These are phyloP conservation scores for Antheraea mylitta DNA, from an alignment of 1,140 invertebrate species.

Conservation along the genomic window DNA sequence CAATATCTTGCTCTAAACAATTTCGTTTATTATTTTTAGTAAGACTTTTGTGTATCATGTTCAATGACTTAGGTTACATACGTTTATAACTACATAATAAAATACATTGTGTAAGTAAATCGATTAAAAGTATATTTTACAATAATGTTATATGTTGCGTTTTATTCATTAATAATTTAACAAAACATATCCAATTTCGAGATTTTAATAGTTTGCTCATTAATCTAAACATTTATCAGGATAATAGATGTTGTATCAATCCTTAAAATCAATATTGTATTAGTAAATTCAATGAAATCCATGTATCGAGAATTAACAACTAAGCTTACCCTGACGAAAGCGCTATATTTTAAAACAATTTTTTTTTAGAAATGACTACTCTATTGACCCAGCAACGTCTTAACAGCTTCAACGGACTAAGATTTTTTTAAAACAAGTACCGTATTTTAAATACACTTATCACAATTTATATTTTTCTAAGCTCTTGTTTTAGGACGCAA, in stretches of 20 bases:
- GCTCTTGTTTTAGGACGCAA: neutral
- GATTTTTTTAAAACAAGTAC: slow-evolving; percentile 26
- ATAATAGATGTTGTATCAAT: neutral
- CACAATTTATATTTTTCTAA: neutral
- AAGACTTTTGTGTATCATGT: too few relatives aligned
- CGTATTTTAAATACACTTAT: slow-evolving; percentile 8
- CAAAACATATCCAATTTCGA: neutral
- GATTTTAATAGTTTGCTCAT: neutral
- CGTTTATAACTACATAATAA: neutral
- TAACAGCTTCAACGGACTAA: too few relatives aligned
- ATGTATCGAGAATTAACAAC: slow-evolving; percentile 1
- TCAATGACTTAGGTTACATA: neutral
- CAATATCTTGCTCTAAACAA: too few relatives aligned
- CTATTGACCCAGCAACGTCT: too few relatives aligned
- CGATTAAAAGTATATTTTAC: neutral
- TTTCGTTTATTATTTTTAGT: too few relatives aligned
- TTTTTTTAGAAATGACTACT: too few relatives aligned
- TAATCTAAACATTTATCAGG: neutral
- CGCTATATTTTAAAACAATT: too few relatives aligned
- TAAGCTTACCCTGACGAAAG: slow-evolving; percentile 31
- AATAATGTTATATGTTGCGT: neutral
- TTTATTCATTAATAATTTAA: neutral
- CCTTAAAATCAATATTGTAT: neutral
- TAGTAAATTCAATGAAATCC: neutral
- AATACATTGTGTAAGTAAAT: neutral